These are phyloP conservation scores for Dicaeum eximium DNA, from an alignment of 2,113 vertebrate species.

Conservation along the genomic window DNA sequence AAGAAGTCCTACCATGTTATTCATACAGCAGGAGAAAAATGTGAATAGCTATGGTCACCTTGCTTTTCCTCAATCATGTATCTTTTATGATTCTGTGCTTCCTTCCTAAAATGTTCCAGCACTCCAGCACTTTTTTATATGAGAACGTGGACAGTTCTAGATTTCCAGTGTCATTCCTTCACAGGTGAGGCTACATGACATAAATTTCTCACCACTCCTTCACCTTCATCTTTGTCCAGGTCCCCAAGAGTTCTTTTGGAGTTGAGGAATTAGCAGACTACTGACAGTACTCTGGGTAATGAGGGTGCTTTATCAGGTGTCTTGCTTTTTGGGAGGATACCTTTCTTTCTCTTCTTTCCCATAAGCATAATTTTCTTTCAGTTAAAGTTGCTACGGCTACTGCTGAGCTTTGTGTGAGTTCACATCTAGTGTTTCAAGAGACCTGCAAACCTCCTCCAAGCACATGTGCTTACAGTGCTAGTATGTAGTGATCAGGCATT, in stretches of 20 bases:
- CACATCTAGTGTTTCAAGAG: background rate
- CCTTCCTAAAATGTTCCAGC: background rate
- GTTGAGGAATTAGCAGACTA: background rate
- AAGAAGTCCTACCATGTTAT: background rate
- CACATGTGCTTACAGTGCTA: background rate
- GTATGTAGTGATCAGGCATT: background rate
- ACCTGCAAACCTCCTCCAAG: background rate
- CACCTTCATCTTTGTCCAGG: background rate
- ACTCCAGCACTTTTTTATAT: background rate
- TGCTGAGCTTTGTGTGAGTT: background rate
- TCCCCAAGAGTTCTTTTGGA: background rate
- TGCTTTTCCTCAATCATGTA: background rate
- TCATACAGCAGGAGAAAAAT: background rate
- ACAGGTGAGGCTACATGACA: background rate
- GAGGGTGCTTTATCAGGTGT: background rate
- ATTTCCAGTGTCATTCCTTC: background rate
- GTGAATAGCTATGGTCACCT: background rate
- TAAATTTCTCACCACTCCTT: background rate
- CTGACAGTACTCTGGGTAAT: accelerated
- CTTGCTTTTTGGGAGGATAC: background rate
- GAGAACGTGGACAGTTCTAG: background rate
- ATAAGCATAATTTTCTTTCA: background rate
- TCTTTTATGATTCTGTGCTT: background rate
- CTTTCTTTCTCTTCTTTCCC: background rate
- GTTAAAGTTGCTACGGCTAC: background rate